These are phyloP conservation scores for Lagocephalus sceleratus DNA, from an alignment of 2,797 vertebrate species.

Conservation along the genomic window DNA sequence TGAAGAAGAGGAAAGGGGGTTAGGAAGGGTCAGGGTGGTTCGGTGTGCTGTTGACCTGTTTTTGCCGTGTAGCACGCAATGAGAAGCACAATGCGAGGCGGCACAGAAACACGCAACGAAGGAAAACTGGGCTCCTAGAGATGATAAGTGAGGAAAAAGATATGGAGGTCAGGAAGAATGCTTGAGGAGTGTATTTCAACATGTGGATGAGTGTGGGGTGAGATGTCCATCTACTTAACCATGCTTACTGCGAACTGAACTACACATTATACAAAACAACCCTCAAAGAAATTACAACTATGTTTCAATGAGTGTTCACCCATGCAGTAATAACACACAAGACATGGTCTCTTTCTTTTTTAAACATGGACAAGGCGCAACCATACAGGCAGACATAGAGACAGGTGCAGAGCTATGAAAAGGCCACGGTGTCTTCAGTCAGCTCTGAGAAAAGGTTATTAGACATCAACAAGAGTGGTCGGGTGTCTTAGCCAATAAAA, in stretches of 20 bases:
- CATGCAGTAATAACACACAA: conserved; percentile 15
- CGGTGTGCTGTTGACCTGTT: conserved; percentile 29
- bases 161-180: conserved; percentile 39
- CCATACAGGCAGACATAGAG: conserved; percentile 24
- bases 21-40: conserved; percentile 44
- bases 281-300: conserved; percentile 16
- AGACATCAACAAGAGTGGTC: conserved; percentile 71
- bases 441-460: conserved; percentile 78
- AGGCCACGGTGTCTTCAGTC: conserved; percentile 75
- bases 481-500: conserved; percentile 66
- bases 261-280: conserved; percentile 7
- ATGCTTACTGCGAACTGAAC: conserved; percentile 9
- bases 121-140: conserved; percentile 26
- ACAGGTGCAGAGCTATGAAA: conserved; percentile 67
- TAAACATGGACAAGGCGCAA: background rate
- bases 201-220: conserved; percentile 18
- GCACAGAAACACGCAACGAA: conserved; percentile 19
- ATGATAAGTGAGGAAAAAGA: conserved; percentile 35
- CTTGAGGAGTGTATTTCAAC: conserved; percentile 35
- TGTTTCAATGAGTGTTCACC: conserved; percentile 6
- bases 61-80: conserved; percentile 39
- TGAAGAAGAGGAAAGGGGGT: conserved; percentile 42
- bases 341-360: background rate
- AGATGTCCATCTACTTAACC: conserved; percentile 36
- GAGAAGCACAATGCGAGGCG: conserved; percentile 16